A percentile compares a stretch with the other conserved stretches of the same genome.
phyloP scores from a whole-genome alignment of 2,113 vertebrate genomes.

The Australoheros scitulus region DNA sequence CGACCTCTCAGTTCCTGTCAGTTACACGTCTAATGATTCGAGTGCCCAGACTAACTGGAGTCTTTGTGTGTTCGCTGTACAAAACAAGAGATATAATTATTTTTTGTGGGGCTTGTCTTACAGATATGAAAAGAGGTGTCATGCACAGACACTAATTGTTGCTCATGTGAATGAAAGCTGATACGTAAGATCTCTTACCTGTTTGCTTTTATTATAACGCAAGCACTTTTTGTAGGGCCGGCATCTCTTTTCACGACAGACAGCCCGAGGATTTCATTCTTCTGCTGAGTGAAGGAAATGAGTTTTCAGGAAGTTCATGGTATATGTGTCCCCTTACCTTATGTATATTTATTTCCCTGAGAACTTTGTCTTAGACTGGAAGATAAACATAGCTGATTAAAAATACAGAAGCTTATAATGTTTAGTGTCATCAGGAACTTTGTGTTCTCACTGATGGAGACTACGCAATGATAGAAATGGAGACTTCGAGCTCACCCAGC shows the following conservation, averaged over 20 bases:
- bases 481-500: too few species aligned
- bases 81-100: slow-evolving; percentile 54
- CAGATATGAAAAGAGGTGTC: slow-evolving; percentile 44
- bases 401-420: too few species aligned
- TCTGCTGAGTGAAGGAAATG: not conserved
- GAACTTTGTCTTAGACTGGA: too few species aligned
- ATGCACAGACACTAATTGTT: slow-evolving; percentile 53
- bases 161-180: slow-evolving; percentile 43
- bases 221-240: not conserved
- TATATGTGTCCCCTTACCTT: too few species aligned
- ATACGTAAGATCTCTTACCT: slow-evolving; percentile 18
- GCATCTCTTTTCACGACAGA: not conserved
- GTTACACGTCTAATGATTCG: slow-evolving; percentile 17
- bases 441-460: too few species aligned
- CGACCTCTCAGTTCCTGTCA: slow-evolving; percentile 41
- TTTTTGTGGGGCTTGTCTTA: slow-evolving; percentile 48
- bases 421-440: too few species aligned
- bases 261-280: not conserved
- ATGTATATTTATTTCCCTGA: too few species aligned
- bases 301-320: too few species aligned
- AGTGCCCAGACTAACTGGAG: slow-evolving; percentile 65
- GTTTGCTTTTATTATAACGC: slow-evolving; percentile 24
- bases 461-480: too few species aligned
- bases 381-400: too few species aligned
- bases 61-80: slow-evolving; percentile 46